Evolutionary conservation across 2,888 invertebrate genomes (phyloP), one percentile per base, ranked within the genome.

Genomic region (Candidula unifasciata): DNA sequence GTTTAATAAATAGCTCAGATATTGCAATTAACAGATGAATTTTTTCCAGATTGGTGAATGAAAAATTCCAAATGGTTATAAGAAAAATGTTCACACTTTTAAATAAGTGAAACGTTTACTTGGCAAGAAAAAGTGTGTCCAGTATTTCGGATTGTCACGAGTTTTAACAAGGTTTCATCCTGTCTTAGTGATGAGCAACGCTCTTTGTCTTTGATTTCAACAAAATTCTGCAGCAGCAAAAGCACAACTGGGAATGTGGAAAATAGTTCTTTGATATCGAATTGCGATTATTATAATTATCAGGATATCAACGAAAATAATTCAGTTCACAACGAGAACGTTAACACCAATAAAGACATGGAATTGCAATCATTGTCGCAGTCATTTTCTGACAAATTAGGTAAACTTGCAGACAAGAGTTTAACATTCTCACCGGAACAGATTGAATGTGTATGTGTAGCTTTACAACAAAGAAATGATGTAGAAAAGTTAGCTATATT

Each of bases 361-460:
- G 68, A 68, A 21, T 81, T 52, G 33, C 68, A 30, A 10, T 73
- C 80, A 1, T 57, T 44, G 3, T 80, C 84, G 10, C 80, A 80
- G 0, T 6, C 30, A 16, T 21, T 73, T 1, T 33, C 80, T 52
- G 80, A 44, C 1, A 66, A 57, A 21, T 69, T 82, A 3, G 84
- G 84, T 82, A 82, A 89, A 79, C 86, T 88, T 24, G 87, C 88
- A 24, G 90, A 90, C 3, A 91, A 92, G 86, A 91, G 91, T 82
- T 91, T 93, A 94, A 98, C 98, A 89, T 99, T 99, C 95, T 98
- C 98, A 90, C 98, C 98, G 95, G 98, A 99, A 95, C 99, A 99
- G 95, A 98, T 99, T 93, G 98, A 99, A 89, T 99, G 99, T 94
- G 99, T 99, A 85, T 99, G 99, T 95, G 99, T 99, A 96, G 97